Evolutionary conservation across 2,113 vertebrate genomes (phyloP), one percentile per base, ranked within the genome.

Genomic region (Chitala chitala): DNA sequence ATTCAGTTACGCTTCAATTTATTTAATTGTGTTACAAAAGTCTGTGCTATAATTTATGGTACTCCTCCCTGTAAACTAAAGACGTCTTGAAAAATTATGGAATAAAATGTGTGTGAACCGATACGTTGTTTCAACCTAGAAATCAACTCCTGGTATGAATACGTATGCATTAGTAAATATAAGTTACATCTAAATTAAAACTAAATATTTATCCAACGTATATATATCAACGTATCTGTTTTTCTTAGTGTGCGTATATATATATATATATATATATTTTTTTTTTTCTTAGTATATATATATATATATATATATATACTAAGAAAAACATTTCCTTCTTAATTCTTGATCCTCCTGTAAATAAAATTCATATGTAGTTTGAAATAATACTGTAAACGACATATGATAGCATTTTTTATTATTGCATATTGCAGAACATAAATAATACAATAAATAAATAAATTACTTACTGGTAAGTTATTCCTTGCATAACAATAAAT

Each of bases 401-500:
- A 73, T 71, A 74, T 71, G 56, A 77, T 80, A 80, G 64, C 77
- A 80, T 73, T 73, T 77, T 83, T 82, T 82, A 82, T 82, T 82
- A 75, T 76, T 76, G 46, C 69, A 79, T 55, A 79, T 56, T 73
- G 20, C 66, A 40, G 9, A 46, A 51, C 36, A 65, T 66, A 68
- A 51, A 40, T 17, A 65, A 69, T 53, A 73, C 50, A 69, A 53
- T 66, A 75, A 78, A 86, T 80, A 88, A 88, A 90, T 81, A 73
- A 44, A 80, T 83, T 86, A 92, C 90, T 92, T 92, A 92, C 91
- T 90, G 90, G 90, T 90, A 78, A 89, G 88, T 91, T 89, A 90
- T 90, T 91, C 90, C 89, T 83, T 88, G 87, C 88, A 91, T 91
- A 89, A 87, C 86, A 90, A 91, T 91, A 90, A 87, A 90, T 90